Evolutionary conservation across 1,140 invertebrate genomes (phyloP).

Genomic region (Colletes latitarsis): DNA sequence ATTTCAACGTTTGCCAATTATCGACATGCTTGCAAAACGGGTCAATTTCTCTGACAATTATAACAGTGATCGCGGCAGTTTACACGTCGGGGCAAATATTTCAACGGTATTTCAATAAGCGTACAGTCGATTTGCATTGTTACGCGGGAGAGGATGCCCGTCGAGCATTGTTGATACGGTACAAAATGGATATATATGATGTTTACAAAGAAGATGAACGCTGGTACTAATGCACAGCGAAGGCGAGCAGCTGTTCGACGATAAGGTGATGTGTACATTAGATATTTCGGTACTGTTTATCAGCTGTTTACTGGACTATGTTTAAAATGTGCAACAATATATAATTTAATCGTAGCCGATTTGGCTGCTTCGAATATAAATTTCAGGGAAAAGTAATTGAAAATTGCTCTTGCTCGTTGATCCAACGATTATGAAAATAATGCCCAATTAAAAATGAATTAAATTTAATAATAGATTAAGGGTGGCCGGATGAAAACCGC

Average conservation of each 20-base stretch:
- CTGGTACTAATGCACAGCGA: conserved; percentile 24
- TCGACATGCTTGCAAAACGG: conserved; percentile 13
- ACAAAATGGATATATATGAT: conserved; percentile 10
- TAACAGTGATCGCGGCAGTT: conserved; percentile 11
- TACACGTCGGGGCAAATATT: conserved; percentile 35
- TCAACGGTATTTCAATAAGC: conserved; percentile 47
- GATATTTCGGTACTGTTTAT: conserved; percentile 11
- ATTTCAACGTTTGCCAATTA: conserved; percentile 3
- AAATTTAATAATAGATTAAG: too few species aligned
- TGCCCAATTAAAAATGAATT: too few species aligned
- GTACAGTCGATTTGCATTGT: conserved; percentile 30
- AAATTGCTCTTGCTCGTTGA: neutral
- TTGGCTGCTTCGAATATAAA: neutral
- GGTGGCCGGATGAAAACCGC: neutral
- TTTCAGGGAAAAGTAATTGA: neutral
- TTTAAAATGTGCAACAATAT: neutral
- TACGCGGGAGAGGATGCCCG: conserved; percentile 10
- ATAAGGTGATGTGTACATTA: neutral
- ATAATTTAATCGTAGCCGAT: too few species aligned
- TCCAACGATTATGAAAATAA: too few species aligned
- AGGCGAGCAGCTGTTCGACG: conserved; percentile 16
- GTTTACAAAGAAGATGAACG: conserved; percentile 40
- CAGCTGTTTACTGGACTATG: neutral
- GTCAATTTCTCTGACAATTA: conserved; percentile 38
- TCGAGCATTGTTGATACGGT: conserved; percentile 34